Evolutionary conservation across 2,888 invertebrate genomes (phyloP), one percentile per base, ranked within the genome.

Genomic region (Crematogaster levior): DNA sequence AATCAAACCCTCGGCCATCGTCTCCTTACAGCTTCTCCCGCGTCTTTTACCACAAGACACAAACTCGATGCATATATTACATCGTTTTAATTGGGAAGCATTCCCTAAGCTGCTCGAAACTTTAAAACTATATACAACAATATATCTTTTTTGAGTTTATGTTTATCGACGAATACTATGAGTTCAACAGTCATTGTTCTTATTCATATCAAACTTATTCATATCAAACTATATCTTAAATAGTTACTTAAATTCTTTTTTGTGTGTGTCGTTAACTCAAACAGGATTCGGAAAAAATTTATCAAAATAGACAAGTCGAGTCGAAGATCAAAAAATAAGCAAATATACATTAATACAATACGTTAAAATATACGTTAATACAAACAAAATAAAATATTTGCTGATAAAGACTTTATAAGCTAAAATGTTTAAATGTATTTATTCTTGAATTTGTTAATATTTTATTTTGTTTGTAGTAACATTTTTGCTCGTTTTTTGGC

Each of bases 61-160:
- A 89, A 91, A 94, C 93, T 94, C 94, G 93, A 94, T 94, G 94
- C 93, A 94, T 94, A 94, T 88, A 94, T 94, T 94, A 94, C 85
- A 86, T 84, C 81, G 92, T 88, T 92, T 94, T 94, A 93, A 94
- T 94, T 94, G 93, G 91, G 90, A 89, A 89, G 84, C 86, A 84
- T 84, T 91, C 91, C 90, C 90, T 65, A 87, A 86, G 87, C 86
- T 83, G 86, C 86, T 58, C 46, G 56, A 53, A 10, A 10, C 27
- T 34, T 46, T 37, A 65, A 61, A 82, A 82, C 60, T n/a, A n/a
- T n/a, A n/a, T 83, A 82, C 43, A 30, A 80, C n/a, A 15, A n/a
- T 37, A n/a, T 21, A 40, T 51, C 7, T 46, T 27, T n/a, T n/a
- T n/a, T n/a, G n/a, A n/a, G n/a, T n/a, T n/a, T n/a, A n/a, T n/a